Conservation (phyloP, 2,113 vertebrate genomes). For the Eubucco bourcierii region DNA sequence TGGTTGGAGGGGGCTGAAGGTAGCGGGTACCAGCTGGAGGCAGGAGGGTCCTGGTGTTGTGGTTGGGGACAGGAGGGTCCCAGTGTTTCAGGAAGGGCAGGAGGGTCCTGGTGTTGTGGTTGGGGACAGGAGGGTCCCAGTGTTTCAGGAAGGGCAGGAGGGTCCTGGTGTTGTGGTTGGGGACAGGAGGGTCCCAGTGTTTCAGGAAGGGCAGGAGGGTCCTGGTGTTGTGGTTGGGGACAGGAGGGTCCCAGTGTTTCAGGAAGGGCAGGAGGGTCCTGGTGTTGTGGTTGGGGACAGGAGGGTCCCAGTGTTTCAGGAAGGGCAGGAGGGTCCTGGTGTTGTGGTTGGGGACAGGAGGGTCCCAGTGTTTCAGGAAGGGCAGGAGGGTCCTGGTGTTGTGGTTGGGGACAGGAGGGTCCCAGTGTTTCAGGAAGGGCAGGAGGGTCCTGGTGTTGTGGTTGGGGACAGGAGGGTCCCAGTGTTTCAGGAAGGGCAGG, state of each 20-base stretch:
- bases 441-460: too few relatives aligned
- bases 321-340: not conserved
- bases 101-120: not conserved
- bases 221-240: too few relatives aligned
- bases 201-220: too few relatives aligned
- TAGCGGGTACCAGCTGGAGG: fast-evolving
- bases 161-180: fast-evolving
- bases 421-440: too few relatives aligned
- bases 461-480: too few relatives aligned
- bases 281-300: not conserved
- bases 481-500: too few relatives aligned
- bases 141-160: not conserved
- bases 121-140: not conserved
- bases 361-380: too few relatives aligned
- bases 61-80: not conserved
- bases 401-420: too few relatives aligned
- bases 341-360: too few relatives aligned
- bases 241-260: fast-evolving
- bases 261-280: fast-evolving
- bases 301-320: fast-evolving
- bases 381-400: too few relatives aligned
- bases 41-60: too few relatives aligned
- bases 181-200: not conserved
- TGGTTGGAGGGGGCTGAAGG: not conserved
- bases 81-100: not conserved